Conservation (phyloP, 2,113 vertebrate genomes). For the Trogon surrucura region DNA sequence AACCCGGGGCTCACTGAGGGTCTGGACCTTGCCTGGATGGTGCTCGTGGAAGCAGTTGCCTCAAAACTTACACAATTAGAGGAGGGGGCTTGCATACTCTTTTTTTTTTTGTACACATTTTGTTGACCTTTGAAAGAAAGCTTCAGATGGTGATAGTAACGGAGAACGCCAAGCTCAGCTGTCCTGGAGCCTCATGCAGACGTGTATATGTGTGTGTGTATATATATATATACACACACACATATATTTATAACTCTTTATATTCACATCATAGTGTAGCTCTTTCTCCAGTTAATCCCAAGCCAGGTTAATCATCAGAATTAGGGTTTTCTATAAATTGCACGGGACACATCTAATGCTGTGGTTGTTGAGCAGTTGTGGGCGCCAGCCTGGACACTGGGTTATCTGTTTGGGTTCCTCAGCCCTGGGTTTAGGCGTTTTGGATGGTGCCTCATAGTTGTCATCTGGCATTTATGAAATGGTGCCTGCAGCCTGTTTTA, state of each 20-base stretch:
- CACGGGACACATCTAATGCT: accelerated
- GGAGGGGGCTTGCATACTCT: accelerated
- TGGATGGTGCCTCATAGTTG: background rate
- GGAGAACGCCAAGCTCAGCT: background rate
- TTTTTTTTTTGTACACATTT: background rate
- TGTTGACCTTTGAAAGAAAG: background rate
- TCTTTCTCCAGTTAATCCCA: background rate
- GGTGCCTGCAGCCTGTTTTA: background rate
- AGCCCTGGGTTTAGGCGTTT: background rate
- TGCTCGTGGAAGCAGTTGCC: background rate
- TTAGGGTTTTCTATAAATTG: background rate
- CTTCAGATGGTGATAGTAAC: background rate
- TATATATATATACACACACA: no score
- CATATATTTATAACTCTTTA: background rate
- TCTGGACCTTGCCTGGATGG: background rate
- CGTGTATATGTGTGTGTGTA: background rate
- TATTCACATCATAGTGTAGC: background rate
- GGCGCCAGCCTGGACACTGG: accelerated
- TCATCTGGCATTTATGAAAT: background rate
- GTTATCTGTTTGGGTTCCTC: background rate
- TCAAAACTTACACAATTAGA: accelerated
- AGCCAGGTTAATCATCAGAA: accelerated
- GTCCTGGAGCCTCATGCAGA: accelerated
- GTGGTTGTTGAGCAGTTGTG: background rate
- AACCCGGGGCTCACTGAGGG: background rate